Evolutionary conservation across 92 coral and sea anemone species (phyloP).

Genomic region (Montipora capitata): DNA sequence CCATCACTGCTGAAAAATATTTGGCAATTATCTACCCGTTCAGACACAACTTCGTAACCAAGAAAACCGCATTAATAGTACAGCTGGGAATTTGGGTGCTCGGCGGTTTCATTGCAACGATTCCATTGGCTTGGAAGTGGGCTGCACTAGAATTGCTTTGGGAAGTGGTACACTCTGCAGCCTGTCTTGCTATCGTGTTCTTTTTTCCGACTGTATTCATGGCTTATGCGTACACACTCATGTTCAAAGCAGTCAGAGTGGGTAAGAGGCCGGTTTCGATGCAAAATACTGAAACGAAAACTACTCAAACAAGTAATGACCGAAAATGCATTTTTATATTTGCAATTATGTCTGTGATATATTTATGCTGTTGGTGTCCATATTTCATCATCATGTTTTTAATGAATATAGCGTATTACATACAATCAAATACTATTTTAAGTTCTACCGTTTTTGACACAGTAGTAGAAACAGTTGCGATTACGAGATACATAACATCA

Average conservation of each 20-base stretch:
- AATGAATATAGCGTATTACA: neutral
- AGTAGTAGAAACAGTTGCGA: slow-evolving; percentile 19
- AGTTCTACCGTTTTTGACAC: neutral
- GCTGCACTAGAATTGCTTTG: neutral
- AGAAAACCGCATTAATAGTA: slow-evolving; percentile 46
- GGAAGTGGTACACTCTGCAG: slow-evolving; percentile 57
- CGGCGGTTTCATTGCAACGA: slow-evolving; percentile 64
- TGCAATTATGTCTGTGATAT: slow-evolving; percentile 68
- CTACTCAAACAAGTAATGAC: neutral
- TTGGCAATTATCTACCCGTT: slow-evolving; percentile 84
- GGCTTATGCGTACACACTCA: slow-evolving; percentile 70
- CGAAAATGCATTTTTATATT: slow-evolving; percentile 61
- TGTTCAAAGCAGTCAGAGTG: slow-evolving; percentile 61
- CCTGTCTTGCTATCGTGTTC: slow-evolving; percentile 71
- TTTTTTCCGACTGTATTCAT: slow-evolving; percentile 78
- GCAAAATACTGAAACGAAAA: too few relatives aligned
- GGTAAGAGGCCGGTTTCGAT: too few relatives aligned
- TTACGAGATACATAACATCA: slow-evolving; percentile 69
- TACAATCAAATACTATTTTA: neutral
- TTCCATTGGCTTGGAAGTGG: slow-evolving; percentile 69
- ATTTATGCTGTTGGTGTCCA: slow-evolving; percentile 75
- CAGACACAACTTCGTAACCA: slow-evolving; percentile 73
- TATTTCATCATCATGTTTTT: slow-evolving; percentile 55
- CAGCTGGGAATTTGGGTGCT: slow-evolving; percentile 72
- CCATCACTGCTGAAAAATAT: slow-evolving; percentile 84